Base-by-base conservation (phyloP, 2,888 invertebrate genomes). In the Lasioglossum leucozonium region DNA sequence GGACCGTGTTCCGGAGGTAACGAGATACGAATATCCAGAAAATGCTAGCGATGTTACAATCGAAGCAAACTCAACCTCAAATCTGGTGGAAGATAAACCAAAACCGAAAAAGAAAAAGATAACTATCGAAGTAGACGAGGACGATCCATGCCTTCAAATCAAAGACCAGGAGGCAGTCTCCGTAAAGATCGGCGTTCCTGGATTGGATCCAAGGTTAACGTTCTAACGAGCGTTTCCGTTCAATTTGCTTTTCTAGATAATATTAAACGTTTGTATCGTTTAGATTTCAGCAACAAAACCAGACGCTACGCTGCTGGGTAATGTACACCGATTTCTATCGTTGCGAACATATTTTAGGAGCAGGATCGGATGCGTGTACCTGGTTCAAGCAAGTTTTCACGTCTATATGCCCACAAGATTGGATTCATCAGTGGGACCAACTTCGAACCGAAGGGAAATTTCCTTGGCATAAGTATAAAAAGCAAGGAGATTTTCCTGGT, bases 231-330 rank as follows among this genome's bases (percentile, higher is more conserved):
- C 18, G 2, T 44, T 13, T 13, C 13, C 13, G 4, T 72, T 30
- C 22, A 55, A 26, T 1, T 65, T 34, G 34, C 6, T 67, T 2
- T 30, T 51, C 62, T 4, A 37, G 11, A 65, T 65, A n/a, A 22
- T n/a, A 51, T 16, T 51, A 69, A 72, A 72, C 16, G 11, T 44
- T 1, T 8, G 18, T 69, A 37, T 65, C 3, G 42, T 82, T 71
- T 47, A 94, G 94, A 84, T 95, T 95, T 83, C 95, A 95, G 81
- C 93, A 95, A 82, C 90, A 89, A 73, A 92, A 95, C 85, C 93
- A 94, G 87, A 94, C 94, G 0, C 11, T 89, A 42, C 90, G 94
- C 58, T 95, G 94, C 67, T 94, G 81, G 81, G 93, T 94, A 4
- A 94, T 93, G 92, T 95, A 94, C 77, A 90, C 91, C 0, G 94